Evolutionary conservation across 2,888 invertebrate species (phyloP).

Genomic region (Pilophorus perplexus): DNA sequence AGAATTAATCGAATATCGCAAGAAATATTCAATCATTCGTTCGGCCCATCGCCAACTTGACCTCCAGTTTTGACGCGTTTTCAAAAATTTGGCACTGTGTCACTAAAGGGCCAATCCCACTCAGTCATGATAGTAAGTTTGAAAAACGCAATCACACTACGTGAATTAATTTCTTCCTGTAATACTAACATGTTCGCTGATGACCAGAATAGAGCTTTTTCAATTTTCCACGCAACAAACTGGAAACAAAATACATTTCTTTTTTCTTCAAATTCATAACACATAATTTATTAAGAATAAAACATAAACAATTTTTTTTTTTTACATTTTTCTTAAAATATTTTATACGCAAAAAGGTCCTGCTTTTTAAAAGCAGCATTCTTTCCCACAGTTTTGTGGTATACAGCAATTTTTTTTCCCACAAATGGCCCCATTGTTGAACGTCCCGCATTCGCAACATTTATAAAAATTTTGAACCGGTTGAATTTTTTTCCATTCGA

Average conservation of each 20-base stretch:
- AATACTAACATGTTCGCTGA: too few relatives aligned
- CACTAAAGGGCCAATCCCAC: too few relatives aligned
- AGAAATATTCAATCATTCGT: slow-evolving; percentile 21
- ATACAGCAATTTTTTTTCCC: slow-evolving; percentile 27
- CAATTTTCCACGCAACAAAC: slow-evolving; percentile 14
- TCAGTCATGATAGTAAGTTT: too few relatives aligned
- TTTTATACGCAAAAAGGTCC: slow-evolving; percentile 24
- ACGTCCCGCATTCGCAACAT: background rate
- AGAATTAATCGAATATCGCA: slow-evolving; percentile 21
- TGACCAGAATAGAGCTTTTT: slow-evolving; percentile 4
- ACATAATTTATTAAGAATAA: slow-evolving; percentile 40
- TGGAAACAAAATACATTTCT: slow-evolving; percentile 22
- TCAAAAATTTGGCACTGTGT: too few relatives aligned
- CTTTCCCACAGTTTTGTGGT: slow-evolving; percentile 32
- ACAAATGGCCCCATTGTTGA: slow-evolving; percentile 21
- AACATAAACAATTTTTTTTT: slow-evolving; percentile 34
- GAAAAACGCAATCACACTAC: too few relatives aligned
- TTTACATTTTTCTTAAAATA: slow-evolving; percentile 31
- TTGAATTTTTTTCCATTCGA: too few relatives aligned
- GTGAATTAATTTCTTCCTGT: too few relatives aligned
- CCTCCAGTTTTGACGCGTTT: too few relatives aligned
- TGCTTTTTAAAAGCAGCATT: slow-evolving; percentile 34
- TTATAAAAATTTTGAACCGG: slow-evolving; percentile 8
- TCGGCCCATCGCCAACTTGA: too few relatives aligned
- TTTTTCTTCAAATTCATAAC: too few relatives aligned